A percentile compares a stretch with the other conserved stretches of the same genome.
Conservation (phyloP, 2,113 vertebrate genomes). For the Misgurnus mizolepis region DNA sequence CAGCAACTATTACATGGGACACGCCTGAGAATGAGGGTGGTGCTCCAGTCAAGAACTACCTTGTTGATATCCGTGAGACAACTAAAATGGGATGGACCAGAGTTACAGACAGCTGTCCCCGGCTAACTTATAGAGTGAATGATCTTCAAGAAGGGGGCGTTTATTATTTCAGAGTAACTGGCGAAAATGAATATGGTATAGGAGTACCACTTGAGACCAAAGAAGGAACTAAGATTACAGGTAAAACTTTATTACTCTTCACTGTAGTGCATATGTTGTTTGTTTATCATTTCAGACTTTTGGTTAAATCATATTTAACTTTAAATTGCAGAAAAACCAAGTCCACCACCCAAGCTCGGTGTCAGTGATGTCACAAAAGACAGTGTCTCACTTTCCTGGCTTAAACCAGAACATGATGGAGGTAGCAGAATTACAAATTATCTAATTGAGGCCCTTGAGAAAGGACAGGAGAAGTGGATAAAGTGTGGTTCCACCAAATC, state of each 20-base stretch:
- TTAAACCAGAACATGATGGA: slow-evolving; percentile 95
- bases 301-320: slow-evolving; percentile 5
- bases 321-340: slow-evolving; percentile 90
- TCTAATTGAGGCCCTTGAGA: slow-evolving; percentile 89
- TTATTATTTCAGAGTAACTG: slow-evolving; percentile 93
- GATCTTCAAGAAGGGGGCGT: slow-evolving; percentile 88
- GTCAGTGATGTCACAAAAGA: slow-evolving; percentile 89
- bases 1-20: slow-evolving; percentile 90
- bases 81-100: slow-evolving; percentile 97
- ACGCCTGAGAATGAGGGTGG: slow-evolving; percentile 96
- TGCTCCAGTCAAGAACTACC: slow-evolving; percentile 93
- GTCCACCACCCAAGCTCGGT: slow-evolving; percentile 90
- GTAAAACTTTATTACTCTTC: slow-evolving; percentile 63
- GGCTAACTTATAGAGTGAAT: slow-evolving; percentile 89
- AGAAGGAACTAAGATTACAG: slow-evolving; percentile 95
- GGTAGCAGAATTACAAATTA: slow-evolving; percentile 93
- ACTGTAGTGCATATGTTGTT: not conserved
- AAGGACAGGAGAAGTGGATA: slow-evolving; percentile 95
- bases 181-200: slow-evolving; percentile 94
- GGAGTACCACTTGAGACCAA: slow-evolving; percentile 88
- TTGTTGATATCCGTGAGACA: slow-evolving; percentile 93
- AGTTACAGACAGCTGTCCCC: slow-evolving; percentile 88
- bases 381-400: slow-evolving; percentile 88
- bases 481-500: slow-evolving; percentile 89
- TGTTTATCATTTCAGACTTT: not conserved